Conservation (phyloP, 2,113 vertebrate genomes). For the Canis aureus region DNA sequence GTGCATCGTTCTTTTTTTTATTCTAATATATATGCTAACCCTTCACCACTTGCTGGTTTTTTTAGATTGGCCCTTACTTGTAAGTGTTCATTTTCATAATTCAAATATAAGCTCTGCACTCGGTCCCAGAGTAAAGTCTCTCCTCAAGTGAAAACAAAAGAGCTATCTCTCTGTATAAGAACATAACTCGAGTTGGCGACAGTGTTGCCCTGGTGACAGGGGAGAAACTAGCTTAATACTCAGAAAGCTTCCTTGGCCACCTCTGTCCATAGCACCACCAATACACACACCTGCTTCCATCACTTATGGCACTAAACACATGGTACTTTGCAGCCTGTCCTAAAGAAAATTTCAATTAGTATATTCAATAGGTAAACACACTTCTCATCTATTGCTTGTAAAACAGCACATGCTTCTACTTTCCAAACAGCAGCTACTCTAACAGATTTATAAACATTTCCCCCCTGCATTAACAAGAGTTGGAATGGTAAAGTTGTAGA, state of each 20-base stretch:
- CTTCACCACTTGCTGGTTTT: slow-evolving; percentile 86
- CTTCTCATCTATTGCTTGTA: not conserved
- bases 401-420: not conserved
- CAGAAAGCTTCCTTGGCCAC: not conserved
- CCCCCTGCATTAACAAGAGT: not conserved
- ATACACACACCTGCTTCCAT: not conserved
- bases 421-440: not conserved
- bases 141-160: not conserved
- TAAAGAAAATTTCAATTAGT: not conserved
- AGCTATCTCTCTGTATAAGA: not conserved
- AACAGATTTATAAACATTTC: not conserved
- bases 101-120: slow-evolving; percentile 27
- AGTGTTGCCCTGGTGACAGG: not conserved
- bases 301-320: not conserved
- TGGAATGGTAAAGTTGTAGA: not conserved
- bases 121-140: not conserved
- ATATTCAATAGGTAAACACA: not conserved
- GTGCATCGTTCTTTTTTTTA: slow-evolving; percentile 84
- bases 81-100: slow-evolving; percentile 82
- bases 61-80: slow-evolving; percentile 92
- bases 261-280: not conserved
- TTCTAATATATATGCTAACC: slow-evolving; percentile 88
- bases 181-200: not conserved
- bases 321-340: not conserved
- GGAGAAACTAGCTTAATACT: not conserved